Evolutionary conservation across 2,797 vertebrate species (phyloP), one percentile per base, ranked within the genome.

Genomic region (Gila robusta): DNA sequence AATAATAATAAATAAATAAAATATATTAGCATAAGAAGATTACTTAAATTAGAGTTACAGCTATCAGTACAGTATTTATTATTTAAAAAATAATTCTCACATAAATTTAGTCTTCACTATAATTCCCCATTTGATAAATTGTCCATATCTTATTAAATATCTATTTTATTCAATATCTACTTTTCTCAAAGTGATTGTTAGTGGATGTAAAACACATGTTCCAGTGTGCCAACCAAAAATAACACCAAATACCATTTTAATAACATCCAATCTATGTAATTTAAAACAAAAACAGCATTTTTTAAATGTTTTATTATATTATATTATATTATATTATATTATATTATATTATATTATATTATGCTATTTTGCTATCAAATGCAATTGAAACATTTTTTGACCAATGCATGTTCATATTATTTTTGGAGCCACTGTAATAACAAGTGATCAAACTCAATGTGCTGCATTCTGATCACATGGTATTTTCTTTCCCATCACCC

Each of bases 401-500:
- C 9, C 23, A 59, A n/a, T 23, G 56, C 21, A 7, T 56, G 54
- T 56, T 21, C 54, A 56, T 23, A 56, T 56, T 1, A 56, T 56
- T 56, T 59, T 11, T 59, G 56, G 23, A 59, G 7, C 44, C 21
- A 17, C 66, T 37, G 4, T n/a, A n/a, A 12, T 44, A n/a, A 16
- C 26, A 35, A 64, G 21, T 49, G 32, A 17, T 54, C 71, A 56
- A 52, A 39, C 37, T 64, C 62, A 56, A 0, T 41, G 23, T 69
- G 49, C 74, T 79, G 49, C 19, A 47, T 47, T 41, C 52, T 17
- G 11, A 77, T 17, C 67, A 62, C 67, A 59, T 71, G 49, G 44
- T 62, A 79, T 59, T 79, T 84, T 56, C 83, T 56, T 26, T 41
- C 52, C 14, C 64, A 79, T 49, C 74, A 44, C 7, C 64, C 35